phyloP scores from a whole-genome alignment of 2,113 vertebrate genomes.

The Callionymus lyra region DNA sequence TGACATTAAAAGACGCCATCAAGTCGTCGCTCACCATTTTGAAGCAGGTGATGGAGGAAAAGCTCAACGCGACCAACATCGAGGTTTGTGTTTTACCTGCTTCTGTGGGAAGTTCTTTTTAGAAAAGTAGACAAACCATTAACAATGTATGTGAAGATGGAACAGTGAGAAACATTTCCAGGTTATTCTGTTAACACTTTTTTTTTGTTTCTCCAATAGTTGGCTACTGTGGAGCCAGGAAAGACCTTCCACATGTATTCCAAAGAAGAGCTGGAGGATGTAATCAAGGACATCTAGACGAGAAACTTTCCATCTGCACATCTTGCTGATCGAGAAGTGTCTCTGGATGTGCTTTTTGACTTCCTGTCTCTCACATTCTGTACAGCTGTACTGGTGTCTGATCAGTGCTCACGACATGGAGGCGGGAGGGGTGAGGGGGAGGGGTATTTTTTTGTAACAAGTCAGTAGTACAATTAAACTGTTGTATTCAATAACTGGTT shows the following conservation, averaged over 20 bases:
- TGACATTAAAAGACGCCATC: constrained; percentile 99
- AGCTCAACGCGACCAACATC: constrained; percentile 96
- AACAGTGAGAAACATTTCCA: not conserved
- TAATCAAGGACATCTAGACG: constrained; percentile 93
- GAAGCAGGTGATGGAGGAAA: constrained; percentile 99
- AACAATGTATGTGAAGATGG: not conserved
- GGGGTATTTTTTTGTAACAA: constrained; percentile 60
- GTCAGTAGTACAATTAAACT: constrained; percentile 62
- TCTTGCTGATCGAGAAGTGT: constrained; percentile 28
- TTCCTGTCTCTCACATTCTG: constrained; percentile 46
- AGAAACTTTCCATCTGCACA: constrained; percentile 40
- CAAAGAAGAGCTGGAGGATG: constrained; percentile 96
- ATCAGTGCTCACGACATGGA: too few relatives aligned
- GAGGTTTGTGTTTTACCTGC: constrained; percentile 70
- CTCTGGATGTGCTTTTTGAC: constrained; percentile 42
- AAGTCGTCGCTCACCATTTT: constrained; percentile 96
- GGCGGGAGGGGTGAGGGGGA: constrained; percentile 22
- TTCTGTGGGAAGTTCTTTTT: not conserved
- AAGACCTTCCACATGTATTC: constrained; percentile 98
- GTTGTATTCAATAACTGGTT: constrained; percentile 50
- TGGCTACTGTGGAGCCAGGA: constrained; percentile 88
- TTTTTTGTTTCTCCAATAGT: constrained; percentile 60
- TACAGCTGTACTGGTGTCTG: too few relatives aligned
- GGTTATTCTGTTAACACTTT: constrained; percentile 4
- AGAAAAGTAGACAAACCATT: not conserved